Evolutionary conservation across 2,888 invertebrate genomes (phyloP).

Genomic region (Adelognathus sp.): DNA sequence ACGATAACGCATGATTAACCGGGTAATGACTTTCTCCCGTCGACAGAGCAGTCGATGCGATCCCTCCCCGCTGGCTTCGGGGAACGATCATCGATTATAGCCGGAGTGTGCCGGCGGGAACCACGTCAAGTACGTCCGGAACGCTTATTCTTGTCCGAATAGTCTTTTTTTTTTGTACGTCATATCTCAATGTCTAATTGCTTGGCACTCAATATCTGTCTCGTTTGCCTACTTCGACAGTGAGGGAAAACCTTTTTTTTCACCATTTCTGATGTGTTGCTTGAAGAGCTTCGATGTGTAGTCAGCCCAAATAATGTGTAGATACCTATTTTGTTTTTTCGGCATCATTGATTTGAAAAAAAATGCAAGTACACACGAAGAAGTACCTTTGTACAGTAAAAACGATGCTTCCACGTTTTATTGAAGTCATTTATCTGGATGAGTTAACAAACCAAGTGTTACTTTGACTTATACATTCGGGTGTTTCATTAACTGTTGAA

Average conservation of each 20-base stretch:
- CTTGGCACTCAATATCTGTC: neutral
- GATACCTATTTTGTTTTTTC: too few species aligned
- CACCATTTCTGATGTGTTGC: too few species aligned
- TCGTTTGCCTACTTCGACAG: neutral
- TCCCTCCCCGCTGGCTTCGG: slow-evolving; percentile 22
- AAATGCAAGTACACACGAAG: too few species aligned
- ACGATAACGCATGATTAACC: slow-evolving; percentile 81
- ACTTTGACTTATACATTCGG: too few species aligned
- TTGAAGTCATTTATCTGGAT: too few species aligned
- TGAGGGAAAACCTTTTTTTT: neutral
- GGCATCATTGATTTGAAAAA: too few species aligned
- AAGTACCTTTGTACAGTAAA: too few species aligned
- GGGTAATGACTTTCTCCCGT: slow-evolving; percentile 78
- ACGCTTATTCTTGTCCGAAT: slow-evolving; percentile 17
- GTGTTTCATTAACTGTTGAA: too few species aligned
- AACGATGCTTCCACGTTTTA: too few species aligned
- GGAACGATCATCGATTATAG: slow-evolving; percentile 58
- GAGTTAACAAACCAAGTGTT: too few species aligned
- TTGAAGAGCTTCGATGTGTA: too few species aligned
- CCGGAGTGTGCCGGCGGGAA: slow-evolving; percentile 36
- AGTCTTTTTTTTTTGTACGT: slow-evolving; percentile 3
- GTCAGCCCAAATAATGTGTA: too few species aligned
- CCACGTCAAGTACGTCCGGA: slow-evolving; percentile 50
- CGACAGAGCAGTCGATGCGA: slow-evolving; percentile 27
- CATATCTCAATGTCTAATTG: neutral